Percentiles rank a stretch among this genome's conserved stretches.
Evolutionary conservation across 1,140 invertebrate genomes (phyloP).

Genomic region (Eciton burchellii): DNA sequence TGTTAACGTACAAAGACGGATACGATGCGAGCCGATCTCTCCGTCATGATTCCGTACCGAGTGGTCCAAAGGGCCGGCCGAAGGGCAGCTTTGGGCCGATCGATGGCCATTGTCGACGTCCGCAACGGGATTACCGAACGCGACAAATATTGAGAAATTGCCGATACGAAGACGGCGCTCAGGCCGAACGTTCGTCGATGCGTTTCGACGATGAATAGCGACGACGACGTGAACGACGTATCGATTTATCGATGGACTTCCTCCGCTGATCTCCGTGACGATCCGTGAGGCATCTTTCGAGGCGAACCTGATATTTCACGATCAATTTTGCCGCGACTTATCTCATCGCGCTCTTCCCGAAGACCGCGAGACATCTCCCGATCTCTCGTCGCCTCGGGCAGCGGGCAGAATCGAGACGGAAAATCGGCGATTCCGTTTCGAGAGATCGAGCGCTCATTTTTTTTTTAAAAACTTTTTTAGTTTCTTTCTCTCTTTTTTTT

Average conservation of each 20-base stretch:
- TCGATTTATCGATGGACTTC: conserved; percentile 22
- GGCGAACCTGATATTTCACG: neutral
- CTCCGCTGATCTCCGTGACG: conserved; percentile 12
- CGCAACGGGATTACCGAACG: neutral
- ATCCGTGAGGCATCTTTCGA: neutral
- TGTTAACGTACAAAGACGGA: conserved; percentile 17
- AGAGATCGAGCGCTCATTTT: conserved; percentile 59
- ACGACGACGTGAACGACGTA: neutral
- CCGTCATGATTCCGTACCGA: conserved; percentile 10
- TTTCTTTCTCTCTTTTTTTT: no score
- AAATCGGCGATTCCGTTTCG: neutral
- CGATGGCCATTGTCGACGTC: conserved; percentile 43
- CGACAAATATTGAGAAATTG: conserved; percentile 40
- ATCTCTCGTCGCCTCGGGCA: neutral
- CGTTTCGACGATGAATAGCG: no score
- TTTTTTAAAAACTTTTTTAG: no score
- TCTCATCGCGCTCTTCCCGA: neutral
- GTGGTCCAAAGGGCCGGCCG: neutral
- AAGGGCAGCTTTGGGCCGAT: conserved; percentile 12
- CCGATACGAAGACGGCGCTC: conserved; percentile 25
- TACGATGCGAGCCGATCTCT: neutral
- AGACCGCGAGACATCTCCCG: neutral
- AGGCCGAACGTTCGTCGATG: no score
- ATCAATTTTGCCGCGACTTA: conserved; percentile 7
- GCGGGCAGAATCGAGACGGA: neutral